Base-by-base conservation (phyloP, 2,888 invertebrate species). In the Trachelus stipa region DNA sequence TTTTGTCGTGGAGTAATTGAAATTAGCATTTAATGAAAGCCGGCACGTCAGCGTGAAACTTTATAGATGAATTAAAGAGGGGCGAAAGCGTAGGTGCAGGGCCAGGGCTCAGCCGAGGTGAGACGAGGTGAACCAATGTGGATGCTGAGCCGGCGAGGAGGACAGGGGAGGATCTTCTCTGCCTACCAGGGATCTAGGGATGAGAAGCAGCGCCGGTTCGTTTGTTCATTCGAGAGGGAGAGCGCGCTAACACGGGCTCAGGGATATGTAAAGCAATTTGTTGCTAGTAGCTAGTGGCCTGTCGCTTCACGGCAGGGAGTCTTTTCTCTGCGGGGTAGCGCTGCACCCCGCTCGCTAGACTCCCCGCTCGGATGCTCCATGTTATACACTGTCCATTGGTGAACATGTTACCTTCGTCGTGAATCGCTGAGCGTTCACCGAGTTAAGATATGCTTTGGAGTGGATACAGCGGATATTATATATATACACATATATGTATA, bases 261-360 rank as follows among this genome's bases (percentile, higher is more conserved):
- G 81, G 83, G 87, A 86, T 56, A 56, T 82, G 87, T 85, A 83
- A 87, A 86, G 87, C 87, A 90, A 89, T 90, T 90, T 90, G 88
- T 88, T 88, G 84, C 84, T 83, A 88, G 86, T 83, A 85, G 88
- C 87, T 85, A 84, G 86, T 34, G 84, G 86, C 75, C 86, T 87
- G 87, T 87, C 87, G 87, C 89, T 88, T 88, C 87, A 85, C 88
- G 84, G 85, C 87, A 87, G 89, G 89, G 89, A 88, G 86, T 85
- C 83, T 82, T 84, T 83, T 84, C 86, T 80, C 56, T 56, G 56
- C 56, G 56, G 56, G 56, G 56, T 56, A 56, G 56, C 56, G 56
- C 56, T 56, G 23, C 56, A 23, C 23, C 56, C 56, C 23, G 56
- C 56, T 56, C 23, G 23, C 56, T 56, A 56, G 9, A 56, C 56